Percentiles rank a stretch among this genome's conserved stretches.
Evolutionary conservation across 2,888 invertebrate species (phyloP).

Genomic region (Ellobium chinense): DNA sequence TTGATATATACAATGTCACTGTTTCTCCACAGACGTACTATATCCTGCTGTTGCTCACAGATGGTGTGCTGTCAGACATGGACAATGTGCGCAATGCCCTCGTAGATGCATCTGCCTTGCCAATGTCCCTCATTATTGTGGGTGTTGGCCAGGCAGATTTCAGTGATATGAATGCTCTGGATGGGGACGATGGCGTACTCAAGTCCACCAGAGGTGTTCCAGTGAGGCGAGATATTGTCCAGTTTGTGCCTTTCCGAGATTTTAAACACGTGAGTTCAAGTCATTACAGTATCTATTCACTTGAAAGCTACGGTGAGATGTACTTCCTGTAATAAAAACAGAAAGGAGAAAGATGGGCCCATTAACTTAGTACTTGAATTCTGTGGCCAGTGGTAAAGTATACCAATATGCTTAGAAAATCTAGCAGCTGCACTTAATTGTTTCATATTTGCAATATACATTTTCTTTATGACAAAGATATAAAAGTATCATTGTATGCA

Average conservation of each 20-base stretch:
- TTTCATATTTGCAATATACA: too few relatives aligned
- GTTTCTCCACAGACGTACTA: conserved; percentile 74
- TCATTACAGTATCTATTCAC: too few relatives aligned
- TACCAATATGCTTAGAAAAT: too few relatives aligned
- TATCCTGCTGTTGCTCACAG: conserved; percentile 74
- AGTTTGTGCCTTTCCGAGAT: conserved; percentile 78
- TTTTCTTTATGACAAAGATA: too few relatives aligned
- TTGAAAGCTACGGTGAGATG: too few relatives aligned
- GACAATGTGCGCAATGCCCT: conserved; percentile 71
- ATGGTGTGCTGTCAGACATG: conserved; percentile 77
- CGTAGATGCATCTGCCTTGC: conserved; percentile 74
- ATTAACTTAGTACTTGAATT: too few relatives aligned
- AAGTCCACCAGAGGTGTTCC: conserved; percentile 64
- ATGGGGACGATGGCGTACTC: conserved; percentile 76
- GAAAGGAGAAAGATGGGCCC: too few relatives aligned
- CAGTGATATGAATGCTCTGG: conserved; percentile 74
- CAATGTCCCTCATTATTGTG: conserved; percentile 78
- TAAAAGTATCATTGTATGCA: too few relatives aligned
- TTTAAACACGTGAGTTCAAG: conserved; percentile 71
- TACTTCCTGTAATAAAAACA: too few relatives aligned
- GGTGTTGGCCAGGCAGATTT: conserved; percentile 77
- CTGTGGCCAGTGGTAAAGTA: too few relatives aligned
- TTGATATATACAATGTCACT: too few relatives aligned
- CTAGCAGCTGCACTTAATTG: too few relatives aligned
- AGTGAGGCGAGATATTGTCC: conserved; percentile 75